A percentile compares a stretch with the other conserved stretches of the same genome.
Conservation (phyloP, 2,113 vertebrate species). For the Microcebus murinus region DNA sequence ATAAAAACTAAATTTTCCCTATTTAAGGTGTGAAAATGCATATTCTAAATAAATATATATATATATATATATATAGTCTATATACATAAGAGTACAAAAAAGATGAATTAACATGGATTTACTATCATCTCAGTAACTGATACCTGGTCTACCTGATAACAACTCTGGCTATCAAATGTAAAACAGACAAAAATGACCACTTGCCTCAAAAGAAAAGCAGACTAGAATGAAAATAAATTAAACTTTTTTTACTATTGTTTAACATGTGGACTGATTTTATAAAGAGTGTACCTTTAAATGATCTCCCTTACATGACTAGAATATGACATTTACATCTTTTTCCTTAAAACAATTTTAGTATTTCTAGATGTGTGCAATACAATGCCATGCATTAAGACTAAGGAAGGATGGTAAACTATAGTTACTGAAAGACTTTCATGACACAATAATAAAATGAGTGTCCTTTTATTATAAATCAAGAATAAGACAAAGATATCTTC, state of each 20-base stretch:
- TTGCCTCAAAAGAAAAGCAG: neutral
- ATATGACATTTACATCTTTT: neutral
- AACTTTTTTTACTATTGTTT: neutral
- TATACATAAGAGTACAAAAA: neutral
- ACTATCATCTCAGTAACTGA: neutral
- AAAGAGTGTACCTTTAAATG: neutral
- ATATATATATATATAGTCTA: neutral
- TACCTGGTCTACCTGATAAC: neutral
- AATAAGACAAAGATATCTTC: neutral
- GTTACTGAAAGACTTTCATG: neutral
- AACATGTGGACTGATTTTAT: slow-evolving; percentile 10
- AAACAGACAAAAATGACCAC: neutral
- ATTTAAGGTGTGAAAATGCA: neutral
- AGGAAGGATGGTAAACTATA: neutral
- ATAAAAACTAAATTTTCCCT: neutral
- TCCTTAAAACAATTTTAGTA: neutral
- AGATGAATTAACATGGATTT: neutral
- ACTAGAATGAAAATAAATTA: neutral
- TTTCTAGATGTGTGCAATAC: neutral
- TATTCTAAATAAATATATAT: neutral
- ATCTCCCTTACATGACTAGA: neutral
- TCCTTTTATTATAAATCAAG: neutral
- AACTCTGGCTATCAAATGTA: neutral
- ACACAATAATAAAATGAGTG: neutral
- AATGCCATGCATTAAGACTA: neutral